Evolutionary conservation across 1,140 invertebrate species (phyloP).

Genomic region (Papilio glaucus): DNA sequence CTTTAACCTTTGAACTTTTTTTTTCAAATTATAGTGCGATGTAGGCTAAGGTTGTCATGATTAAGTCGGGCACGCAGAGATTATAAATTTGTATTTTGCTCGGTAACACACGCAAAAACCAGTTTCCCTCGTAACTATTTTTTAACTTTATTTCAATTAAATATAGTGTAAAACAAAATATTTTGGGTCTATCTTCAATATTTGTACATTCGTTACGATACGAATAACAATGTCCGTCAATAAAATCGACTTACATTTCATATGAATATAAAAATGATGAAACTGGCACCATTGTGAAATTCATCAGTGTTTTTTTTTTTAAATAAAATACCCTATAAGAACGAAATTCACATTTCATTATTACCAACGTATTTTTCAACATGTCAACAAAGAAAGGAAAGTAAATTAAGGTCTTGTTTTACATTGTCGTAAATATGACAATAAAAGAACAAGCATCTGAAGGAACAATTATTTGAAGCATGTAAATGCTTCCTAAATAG

Average conservation of each 20-base stretch:
- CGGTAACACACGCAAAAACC: background rate
- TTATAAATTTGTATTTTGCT: no score
- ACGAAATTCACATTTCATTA: no score
- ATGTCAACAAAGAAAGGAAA: no score
- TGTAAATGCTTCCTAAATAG: constrained; percentile 32
- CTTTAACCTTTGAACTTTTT: background rate
- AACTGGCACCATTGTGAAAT: background rate
- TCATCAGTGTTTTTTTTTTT: constrained; percentile 7
- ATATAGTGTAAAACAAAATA: background rate
- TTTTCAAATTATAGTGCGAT: background rate
- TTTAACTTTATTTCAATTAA: background rate
- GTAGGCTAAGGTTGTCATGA: no score
- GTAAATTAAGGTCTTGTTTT: no score
- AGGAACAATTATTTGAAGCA: background rate
- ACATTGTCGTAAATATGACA: background rate
- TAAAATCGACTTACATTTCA: background rate
- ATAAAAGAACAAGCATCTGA: background rate
- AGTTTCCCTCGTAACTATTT: background rate
- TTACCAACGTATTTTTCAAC: no score
- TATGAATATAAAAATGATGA: constrained; percentile 6
- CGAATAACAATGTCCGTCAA: background rate
- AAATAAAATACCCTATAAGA: background rate
- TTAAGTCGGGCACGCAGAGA: no score
- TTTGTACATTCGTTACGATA: constrained; percentile 15
- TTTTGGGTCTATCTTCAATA: background rate